phyloP scores from a whole-genome alignment of 1,140 invertebrate species.

The Propsilocerus akamusi region DNA sequence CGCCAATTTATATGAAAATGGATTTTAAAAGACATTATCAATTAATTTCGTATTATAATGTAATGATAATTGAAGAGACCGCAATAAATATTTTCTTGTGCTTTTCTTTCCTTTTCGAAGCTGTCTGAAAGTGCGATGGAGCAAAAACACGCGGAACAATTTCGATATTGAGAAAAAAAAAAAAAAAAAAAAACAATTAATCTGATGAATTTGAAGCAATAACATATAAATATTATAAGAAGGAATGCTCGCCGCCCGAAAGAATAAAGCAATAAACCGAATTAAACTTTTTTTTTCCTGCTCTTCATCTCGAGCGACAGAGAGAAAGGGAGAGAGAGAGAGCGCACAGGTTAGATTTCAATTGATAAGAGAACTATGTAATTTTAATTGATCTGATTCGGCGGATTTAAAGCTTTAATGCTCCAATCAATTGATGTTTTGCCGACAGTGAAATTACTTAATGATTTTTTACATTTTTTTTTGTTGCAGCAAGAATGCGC shows the following conservation, averaged over 20 bases:
- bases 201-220: slow-evolving; percentile 1
- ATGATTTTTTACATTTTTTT: no score
- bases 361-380: slow-evolving; percentile 3
- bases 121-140: no score
- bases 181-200: slow-evolving; percentile 2
- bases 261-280: no score
- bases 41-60: slow-evolving; percentile 3
- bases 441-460: background rate
- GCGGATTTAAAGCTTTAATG: no score
- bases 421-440: background rate
- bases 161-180: no score
- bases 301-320: no score
- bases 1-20: no score
- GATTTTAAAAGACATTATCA: slow-evolving; percentile 4
- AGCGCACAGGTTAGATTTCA: background rate
- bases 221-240: background rate
- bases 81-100: background rate
- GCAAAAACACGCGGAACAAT: no score
- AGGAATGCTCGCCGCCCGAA: no score
- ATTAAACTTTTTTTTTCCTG: no score
- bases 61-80: slow-evolving; percentile 2
- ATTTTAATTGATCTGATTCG: slow-evolving; percentile 3
- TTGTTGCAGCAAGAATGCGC: no score
- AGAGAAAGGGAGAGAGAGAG: background rate
- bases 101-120: background rate